Base-by-base conservation (phyloP, 2,888 invertebrate genomes). In the Lithophane semibrunnea region DNA sequence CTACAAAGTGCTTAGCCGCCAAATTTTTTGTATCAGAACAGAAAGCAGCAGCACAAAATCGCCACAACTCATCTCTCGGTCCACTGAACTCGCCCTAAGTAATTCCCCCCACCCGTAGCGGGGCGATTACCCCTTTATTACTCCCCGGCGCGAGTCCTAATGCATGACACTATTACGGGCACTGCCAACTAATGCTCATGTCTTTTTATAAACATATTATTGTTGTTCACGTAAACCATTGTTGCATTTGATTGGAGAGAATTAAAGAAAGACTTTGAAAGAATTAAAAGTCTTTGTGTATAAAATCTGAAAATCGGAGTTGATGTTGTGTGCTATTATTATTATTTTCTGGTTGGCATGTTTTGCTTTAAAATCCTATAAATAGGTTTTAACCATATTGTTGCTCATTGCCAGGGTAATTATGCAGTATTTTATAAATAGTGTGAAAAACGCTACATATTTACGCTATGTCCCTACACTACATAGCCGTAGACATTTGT, bases 101-200 rank as follows among this genome's bases (percentile, higher is more conserved):
- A 93, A 93, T 93, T 93, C 93, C 87, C 90, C 92, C 93, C 92
- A 86, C 92, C 91, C 92, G 87, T 87, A 86, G 90, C 91, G 93
- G 94, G 95, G 94, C 93, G 95, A 95, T 95, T 95, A 96, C 95
- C 95, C 95, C 94, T 95, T 95, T 94, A 95, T 95, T 94, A 94
- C 93, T 93, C 94, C 94, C 95, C 91, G 91, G 92, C 91, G 92
- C 89, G 92, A 88, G 90, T 90, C 92, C 92, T 95, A 96, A 96
- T 95, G 95, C 95, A 95, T 93, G 94, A 93, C 94, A 95, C 95
- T 95, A 95, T 95, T 95, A 95, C 92, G 88, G 92, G 91, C 90
- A 92, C 94, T 91, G 92, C 91, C 92, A 93, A 93, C 93, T 93
- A 94, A 94, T 93, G 93, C 88, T 90, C 91, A 92, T 92, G 92